These are phyloP conservation scores for Clarias magur DNA, from an alignment of 2,113 vertebrate genomes.

Conservation along the genomic window DNA sequence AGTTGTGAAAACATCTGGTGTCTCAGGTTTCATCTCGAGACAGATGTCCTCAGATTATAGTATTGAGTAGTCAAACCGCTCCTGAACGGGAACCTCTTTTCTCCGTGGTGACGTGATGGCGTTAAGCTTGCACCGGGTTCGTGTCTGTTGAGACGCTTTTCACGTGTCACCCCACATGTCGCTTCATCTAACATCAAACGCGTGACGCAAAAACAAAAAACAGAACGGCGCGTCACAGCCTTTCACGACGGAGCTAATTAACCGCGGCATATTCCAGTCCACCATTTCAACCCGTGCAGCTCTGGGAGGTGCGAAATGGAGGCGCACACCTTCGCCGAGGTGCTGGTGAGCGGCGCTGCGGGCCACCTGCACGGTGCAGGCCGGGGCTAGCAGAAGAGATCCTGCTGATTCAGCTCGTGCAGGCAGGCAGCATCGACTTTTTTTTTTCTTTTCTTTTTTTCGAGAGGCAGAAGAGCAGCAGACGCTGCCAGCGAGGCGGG, in stretches of 20 bases:
- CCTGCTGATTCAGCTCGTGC: constrained; percentile 56
- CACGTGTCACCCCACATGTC: too few relatives aligned
- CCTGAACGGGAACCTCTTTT: neutral
- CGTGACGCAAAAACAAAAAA: neutral
- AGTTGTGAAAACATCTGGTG: neutral
- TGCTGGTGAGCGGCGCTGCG: neutral
- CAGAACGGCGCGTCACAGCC: too few relatives aligned
- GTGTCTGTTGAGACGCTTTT: neutral
- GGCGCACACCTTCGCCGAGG: constrained; percentile 25
- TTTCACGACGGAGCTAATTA: constrained; percentile 11
- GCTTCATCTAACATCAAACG: neutral
- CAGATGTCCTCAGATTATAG: neutral
- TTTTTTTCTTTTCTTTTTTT: neutral
- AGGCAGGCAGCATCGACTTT: constrained; percentile 42
- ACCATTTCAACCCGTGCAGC: neutral
- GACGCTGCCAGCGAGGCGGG: constrained; percentile 25
- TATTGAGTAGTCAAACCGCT: neutral
- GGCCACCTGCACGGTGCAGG: constrained; percentile 33
- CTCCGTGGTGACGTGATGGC: neutral
- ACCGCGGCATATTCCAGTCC: neutral
- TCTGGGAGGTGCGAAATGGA: constrained; percentile 4
- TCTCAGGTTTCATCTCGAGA: neutral
- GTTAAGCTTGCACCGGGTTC: neutral
- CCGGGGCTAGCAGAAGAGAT: constrained; percentile 16
- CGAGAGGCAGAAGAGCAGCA: constrained; percentile 39